Conservation (phyloP, 2,888 invertebrate species). For the Neocrepidodera transversa region DNA sequence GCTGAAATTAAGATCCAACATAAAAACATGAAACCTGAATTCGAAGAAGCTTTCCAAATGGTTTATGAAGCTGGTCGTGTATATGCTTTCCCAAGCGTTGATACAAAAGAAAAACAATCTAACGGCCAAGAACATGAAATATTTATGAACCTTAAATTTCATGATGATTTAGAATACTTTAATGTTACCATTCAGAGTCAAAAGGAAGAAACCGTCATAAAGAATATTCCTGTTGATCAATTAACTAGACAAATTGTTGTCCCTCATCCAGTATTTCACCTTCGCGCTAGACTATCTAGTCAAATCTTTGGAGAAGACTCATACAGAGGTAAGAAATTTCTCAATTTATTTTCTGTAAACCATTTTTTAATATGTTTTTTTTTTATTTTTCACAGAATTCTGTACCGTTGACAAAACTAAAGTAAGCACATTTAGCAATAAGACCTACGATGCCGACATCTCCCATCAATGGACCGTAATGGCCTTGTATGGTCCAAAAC, state of each 20-base stretch:
- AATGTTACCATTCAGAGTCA: slow-evolving; percentile 63
- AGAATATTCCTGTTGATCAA: slow-evolving; percentile 60
- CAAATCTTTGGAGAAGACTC: slow-evolving; percentile 54
- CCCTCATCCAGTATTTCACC: slow-evolving; percentile 62
- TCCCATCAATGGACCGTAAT: slow-evolving; percentile 68
- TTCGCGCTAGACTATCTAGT: slow-evolving; percentile 52
- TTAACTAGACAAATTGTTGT: slow-evolving; percentile 57
- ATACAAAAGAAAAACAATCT: slow-evolving; percentile 55
- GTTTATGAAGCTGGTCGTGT: slow-evolving; percentile 62
- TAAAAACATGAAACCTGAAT: slow-evolving; percentile 61
- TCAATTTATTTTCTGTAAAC: neutral
- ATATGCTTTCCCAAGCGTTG: slow-evolving; percentile 59
- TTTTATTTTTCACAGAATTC: slow-evolving; percentile 63
- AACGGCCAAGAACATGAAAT: slow-evolving; percentile 60
- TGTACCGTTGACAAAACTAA: slow-evolving; percentile 68
- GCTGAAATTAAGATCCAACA: slow-evolving; percentile 62
- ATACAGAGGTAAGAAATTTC: slow-evolving; percentile 64
- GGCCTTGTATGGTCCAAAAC: slow-evolving; percentile 61
- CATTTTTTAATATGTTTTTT: slow-evolving; percentile 5
- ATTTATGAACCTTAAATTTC: slow-evolving; percentile 61
- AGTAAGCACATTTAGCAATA: slow-evolving; percentile 72
- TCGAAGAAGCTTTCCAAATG: slow-evolving; percentile 62
- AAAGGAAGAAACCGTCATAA: slow-evolving; percentile 55
- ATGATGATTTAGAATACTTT: slow-evolving; percentile 61
- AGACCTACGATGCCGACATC: slow-evolving; percentile 64